Evolutionary conservation across 2,888 invertebrate genomes (phyloP), one percentile per base, ranked within the genome.

Genomic region (Empis stercorea): DNA sequence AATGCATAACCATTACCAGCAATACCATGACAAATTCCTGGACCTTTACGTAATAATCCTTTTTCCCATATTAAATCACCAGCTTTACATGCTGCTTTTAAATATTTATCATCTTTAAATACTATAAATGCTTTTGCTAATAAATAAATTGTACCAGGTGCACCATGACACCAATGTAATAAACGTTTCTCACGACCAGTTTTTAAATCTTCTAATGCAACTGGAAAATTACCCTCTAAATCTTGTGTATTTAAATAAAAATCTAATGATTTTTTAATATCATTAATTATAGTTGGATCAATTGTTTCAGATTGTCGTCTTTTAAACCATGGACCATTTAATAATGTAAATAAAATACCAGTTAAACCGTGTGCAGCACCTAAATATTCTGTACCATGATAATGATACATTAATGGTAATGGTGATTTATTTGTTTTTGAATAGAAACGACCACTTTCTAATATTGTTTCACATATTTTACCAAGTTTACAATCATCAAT

Each of bases 131-230:
- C 87, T 64, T 82, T 84, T 2, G 87, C 87, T n/a, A 48, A 37
- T 32, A 88, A 64, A 60, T 88, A 91, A 9, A 89, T 72, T 1
- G 80, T 76, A 1, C 91, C 91, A 10, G 87, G 82, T 10, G 87
- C 87, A 0, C 92, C 92, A 62, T 92, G 91, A 63, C 92, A 92
- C 92, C 91, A 91, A 61, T 92, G 91, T 0, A 91, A 77, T 11
- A 91, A 68, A 51, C 86, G 82, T 49, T 86, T 80, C 11, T 68
- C 64, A 13, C 66, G 56, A 4, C 76, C 74, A 38, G 64, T 64
- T 34, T 71, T 59, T 6, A 73, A 70, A 44, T 81, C 68, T 62
- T 88, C 86, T 62, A 82, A 73, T 5, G 84, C 81, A 54, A 81
- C 79, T 0, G 86, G 83, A 66, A 84, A 84, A 63, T 87, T 87